phyloP scores from a whole-genome alignment of 2,797 vertebrate species.

The Paratrypauchen microcephalus region DNA sequence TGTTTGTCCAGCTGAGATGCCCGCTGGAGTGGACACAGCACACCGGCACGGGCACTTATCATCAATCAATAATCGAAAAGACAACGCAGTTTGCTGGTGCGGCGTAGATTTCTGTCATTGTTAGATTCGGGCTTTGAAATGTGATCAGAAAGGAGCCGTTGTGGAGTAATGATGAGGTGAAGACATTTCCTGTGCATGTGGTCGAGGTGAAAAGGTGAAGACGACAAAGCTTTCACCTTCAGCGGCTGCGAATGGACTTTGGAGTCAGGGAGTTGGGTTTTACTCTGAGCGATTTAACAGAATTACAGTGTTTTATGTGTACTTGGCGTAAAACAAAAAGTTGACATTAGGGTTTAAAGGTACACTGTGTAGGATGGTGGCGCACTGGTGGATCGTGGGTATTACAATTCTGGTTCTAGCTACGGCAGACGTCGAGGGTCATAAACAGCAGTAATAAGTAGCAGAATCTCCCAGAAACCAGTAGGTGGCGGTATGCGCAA shows the following conservation, averaged over 20 bases:
- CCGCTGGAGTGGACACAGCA: constrained; percentile 24
- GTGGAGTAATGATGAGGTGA: constrained; percentile 7
- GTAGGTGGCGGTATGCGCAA: too few relatives aligned
- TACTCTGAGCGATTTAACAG: not conserved
- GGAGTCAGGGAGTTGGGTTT: not conserved
- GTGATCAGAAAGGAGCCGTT: constrained; percentile 1
- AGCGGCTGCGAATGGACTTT: not conserved
- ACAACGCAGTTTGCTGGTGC: not conserved
- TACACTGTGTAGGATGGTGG: too few relatives aligned
- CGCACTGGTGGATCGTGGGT: too few relatives aligned
- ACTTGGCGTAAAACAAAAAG: not conserved
- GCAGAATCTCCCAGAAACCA: too few relatives aligned
- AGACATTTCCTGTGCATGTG: constrained; percentile 11
- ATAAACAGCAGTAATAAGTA: too few relatives aligned
- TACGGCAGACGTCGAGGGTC: too few relatives aligned
- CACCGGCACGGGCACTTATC: constrained; percentile 2
- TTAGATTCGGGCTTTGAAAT: not conserved
- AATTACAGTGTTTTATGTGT: not conserved
- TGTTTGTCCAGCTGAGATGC: constrained; percentile 70
- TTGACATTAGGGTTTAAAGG: too few relatives aligned
- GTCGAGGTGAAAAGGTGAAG: constrained; percentile 6
- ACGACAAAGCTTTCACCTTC: not conserved
- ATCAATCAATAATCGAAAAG: not conserved
- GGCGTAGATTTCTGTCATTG: not conserved
- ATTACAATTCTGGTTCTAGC: too few relatives aligned